Base-by-base conservation (phyloP, 2,797 vertebrate species). In the Prunella strophiata region DNA sequence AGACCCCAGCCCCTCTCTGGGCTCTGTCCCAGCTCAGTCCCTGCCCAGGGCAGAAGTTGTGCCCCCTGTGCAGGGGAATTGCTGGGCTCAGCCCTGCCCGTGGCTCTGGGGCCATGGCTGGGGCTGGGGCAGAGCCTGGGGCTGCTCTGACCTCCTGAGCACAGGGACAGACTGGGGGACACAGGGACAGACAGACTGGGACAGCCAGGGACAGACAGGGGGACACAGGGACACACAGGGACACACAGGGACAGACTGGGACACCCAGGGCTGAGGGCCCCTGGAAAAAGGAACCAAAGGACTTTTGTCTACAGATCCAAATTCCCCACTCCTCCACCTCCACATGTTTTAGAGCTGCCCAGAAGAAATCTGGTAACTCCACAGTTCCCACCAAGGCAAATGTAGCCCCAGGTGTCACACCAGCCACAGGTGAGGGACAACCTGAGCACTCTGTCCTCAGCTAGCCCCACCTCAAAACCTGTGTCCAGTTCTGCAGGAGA, bases 351-450 rank as follows among this genome's bases (percentile, higher is more conserved):
- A 62, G 63, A 71, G 55, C 20, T 67, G 9, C 34, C 52, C 61
- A 83, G 40, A 34, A 55, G 23, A 61, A 92, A 50, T 6, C 9
- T 2, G 3, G 5, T 27, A 36, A 36, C 9, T 47, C 34, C n/a
- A 18, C 27, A 55, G 8, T 2, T 71, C 16, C 75, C 63, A 23
- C 6, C 10, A 38, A 27, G 34, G 6, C 54, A 30, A 30, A 36
- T 0, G 0, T 3, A 76, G 65, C 32, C 38, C 45, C 42, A 48
- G 11, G 63, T 30, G 27, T 42, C 54, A 68, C 1, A 3, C 3
- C 73, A 78, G 79, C 22, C 62, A 27, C 66, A 59, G 58, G 9
- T 5, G 15, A 84, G 73, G 38, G 16, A 57, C 21, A 15, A 8
- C 36, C 54, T 50, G 65, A 34, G 29, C 51, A 45, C n/a, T 55